Evolutionary conservation across 2,113 vertebrate species (phyloP).

Genomic region (Myocastor coypus): DNA sequence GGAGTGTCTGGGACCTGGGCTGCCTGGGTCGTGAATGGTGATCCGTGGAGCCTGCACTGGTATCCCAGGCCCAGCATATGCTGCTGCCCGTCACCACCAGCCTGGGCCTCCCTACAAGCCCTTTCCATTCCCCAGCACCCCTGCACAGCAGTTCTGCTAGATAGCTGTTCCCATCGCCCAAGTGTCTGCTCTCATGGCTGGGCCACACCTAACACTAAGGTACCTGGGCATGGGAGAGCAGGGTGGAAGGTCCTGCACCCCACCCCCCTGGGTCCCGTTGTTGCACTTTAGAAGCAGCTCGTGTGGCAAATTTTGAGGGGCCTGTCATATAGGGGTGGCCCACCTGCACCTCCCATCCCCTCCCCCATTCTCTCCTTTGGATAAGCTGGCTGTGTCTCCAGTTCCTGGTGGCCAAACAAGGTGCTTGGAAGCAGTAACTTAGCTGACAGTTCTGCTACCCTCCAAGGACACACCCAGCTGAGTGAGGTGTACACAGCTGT

Average conservation of each 20-base stretch:
- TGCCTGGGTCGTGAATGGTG: accelerated
- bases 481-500: background rate
- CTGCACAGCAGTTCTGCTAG: background rate
- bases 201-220: background rate
- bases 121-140: too few relatives aligned
- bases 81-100: background rate
- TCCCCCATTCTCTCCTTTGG: background rate
- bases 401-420: background rate
- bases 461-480: background rate
- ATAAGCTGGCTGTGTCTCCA: slow-evolving; percentile 21
- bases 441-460: background rate
- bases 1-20: background rate
- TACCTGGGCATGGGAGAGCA: background rate
- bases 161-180: background rate
- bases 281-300: slow-evolving; percentile 83
- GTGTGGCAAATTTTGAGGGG: slow-evolving; percentile 23
- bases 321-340: background rate
- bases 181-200: background rate
- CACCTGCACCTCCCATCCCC: background rate
- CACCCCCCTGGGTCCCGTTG: slow-evolving; percentile 51
- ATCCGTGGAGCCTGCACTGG: accelerated
- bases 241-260: accelerated
- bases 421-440: slow-evolving; percentile 56
- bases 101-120: background rate
- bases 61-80: background rate